phyloP scores from a whole-genome alignment of 2,797 vertebrate genomes.

The Poecilia picta region DNA sequence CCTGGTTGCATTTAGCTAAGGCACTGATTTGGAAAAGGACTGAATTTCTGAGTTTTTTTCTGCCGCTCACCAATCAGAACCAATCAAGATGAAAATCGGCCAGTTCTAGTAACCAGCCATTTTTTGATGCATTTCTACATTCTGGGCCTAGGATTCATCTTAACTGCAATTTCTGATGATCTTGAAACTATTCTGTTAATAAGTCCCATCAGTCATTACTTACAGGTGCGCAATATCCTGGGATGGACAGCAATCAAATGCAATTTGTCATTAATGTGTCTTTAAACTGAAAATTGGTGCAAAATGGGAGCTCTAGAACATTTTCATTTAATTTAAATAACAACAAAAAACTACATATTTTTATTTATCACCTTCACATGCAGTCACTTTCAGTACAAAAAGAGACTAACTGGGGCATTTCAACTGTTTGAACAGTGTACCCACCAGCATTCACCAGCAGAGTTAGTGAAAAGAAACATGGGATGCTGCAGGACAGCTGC shows the following conservation, averaged over 20 bases:
- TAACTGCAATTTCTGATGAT: neutral
- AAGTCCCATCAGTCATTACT: neutral
- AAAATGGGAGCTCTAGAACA: neutral
- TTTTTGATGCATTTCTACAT: neutral
- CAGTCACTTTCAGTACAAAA: constrained; percentile 11
- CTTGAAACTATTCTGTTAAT: neutral
- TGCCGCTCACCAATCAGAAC: neutral
- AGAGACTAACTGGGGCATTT: constrained; percentile 36
- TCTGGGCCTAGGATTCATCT: neutral
- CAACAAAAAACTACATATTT: neutral
- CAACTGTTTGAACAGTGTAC: constrained; percentile 36
- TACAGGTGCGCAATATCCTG: neutral
- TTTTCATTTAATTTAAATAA: constrained; percentile 10
- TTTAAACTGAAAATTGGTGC: constrained; percentile 12
- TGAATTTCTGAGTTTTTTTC: neutral
- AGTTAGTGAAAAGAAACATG: constrained; percentile 7
- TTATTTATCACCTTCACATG: neutral
- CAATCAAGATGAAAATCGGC: neutral
- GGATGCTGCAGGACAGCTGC: constrained; percentile 10
- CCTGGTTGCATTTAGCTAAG: neutral
- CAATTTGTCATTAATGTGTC: neutral
- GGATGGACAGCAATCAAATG: neutral
- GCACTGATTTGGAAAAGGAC: neutral
- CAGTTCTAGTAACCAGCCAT: neutral
- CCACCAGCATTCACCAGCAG: constrained; percentile 11